A percentile compares a stretch with the other conserved stretches of the same genome.
These are phyloP conservation scores for Molanna angustata DNA, from an alignment of 2,888 invertebrate species.

Conservation along the genomic window DNA sequence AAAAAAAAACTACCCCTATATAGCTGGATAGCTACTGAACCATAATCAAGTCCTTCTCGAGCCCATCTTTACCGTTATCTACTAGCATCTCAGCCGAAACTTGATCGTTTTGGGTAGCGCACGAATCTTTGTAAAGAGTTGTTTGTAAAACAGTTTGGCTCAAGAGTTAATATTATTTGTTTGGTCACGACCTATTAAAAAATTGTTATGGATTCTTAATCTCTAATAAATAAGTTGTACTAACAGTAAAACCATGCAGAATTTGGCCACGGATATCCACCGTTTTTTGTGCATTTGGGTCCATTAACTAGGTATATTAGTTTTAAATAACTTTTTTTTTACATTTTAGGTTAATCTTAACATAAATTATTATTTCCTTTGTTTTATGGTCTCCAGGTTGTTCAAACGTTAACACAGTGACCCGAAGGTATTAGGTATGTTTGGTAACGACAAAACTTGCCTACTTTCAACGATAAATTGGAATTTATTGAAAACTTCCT, in stretches of 20 bases:
- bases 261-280: constrained; percentile 4
- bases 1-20: too few species aligned
- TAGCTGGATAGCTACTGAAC: too few species aligned
- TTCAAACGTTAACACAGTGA: not conserved
- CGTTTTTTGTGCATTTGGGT: constrained; percentile 5
- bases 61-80: too few species aligned
- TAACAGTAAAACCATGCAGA: constrained; percentile 4
- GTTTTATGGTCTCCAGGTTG: constrained; percentile 3
- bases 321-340: constrained; percentile 1
- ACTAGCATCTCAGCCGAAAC: too few species aligned
- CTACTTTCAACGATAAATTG: constrained; percentile 5
- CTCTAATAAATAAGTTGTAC: constrained; percentile 2
- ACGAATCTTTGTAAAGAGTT: constrained; percentile 4
- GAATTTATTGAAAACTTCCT: constrained; percentile 1
- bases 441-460: constrained; percentile 2
- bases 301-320: constrained; percentile 3
- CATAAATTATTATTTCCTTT: constrained; percentile 1
- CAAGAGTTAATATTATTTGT: constrained; percentile 2
- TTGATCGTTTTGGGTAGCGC: too few species aligned
- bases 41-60: too few species aligned
- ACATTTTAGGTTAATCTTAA: too few species aligned
- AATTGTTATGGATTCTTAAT: constrained; percentile 3
- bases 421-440: constrained; percentile 1
- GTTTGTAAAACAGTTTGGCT: constrained; percentile 3
- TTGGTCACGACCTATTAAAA: constrained; percentile 5